phyloP scores from a whole-genome alignment of 2,797 vertebrate genomes.

The Sandelia bainsii region DNA sequence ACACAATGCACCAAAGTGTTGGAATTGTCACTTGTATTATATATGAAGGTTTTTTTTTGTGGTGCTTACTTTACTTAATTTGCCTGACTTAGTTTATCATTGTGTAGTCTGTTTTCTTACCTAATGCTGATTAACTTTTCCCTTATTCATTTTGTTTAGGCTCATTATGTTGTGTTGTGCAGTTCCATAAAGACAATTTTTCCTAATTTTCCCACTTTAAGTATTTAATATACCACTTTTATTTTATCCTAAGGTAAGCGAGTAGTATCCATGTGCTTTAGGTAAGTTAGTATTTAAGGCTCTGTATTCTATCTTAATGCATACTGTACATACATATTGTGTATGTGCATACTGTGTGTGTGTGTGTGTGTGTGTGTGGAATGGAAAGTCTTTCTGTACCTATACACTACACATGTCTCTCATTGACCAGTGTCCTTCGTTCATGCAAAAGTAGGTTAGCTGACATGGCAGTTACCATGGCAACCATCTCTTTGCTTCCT shows the following conservation, averaged over 20 bases:
- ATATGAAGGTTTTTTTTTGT: not conserved
- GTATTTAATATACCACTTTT: not conserved
- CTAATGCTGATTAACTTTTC: not conserved
- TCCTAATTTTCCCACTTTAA: not conserved
- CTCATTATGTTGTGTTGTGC: not conserved
- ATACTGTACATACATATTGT: not conserved
- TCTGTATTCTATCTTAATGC: conserved; percentile 4
- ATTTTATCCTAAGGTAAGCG: not conserved
- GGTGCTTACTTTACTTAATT: not conserved
- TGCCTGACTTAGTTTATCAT: not conserved
- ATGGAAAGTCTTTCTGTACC: conserved; percentile 28
- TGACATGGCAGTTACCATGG: conserved; percentile 84
- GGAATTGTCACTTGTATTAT: not conserved
- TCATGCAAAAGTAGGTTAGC: conserved; percentile 80
- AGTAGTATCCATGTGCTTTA: conserved; percentile 19
- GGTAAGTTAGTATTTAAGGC: conserved; percentile 6
- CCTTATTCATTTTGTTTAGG: not conserved
- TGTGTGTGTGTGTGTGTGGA: conserved; percentile 15
- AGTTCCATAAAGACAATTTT: not conserved
- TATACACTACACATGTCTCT: conserved; percentile 60
- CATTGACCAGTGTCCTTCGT: conserved; percentile 71
- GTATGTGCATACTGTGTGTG: not conserved
- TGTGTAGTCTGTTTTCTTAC: not conserved
- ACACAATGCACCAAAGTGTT: not conserved
- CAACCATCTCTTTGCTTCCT: conserved; percentile 76